Base-by-base conservation (phyloP, 2,113 vertebrate species). In the Opisthocomus hoazin region DNA sequence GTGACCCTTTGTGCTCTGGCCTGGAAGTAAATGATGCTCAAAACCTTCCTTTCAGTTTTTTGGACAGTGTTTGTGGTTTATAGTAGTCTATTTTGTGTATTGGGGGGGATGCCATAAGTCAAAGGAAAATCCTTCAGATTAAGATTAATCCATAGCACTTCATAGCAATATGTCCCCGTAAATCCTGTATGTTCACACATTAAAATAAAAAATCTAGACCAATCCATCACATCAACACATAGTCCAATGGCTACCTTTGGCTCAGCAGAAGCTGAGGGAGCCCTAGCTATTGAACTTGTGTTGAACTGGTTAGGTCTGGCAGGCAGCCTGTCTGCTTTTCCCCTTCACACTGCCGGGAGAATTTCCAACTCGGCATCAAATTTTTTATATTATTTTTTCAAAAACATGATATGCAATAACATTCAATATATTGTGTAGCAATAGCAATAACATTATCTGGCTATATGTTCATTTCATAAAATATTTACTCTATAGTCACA, bases 81-180 rank as follows among this genome's bases (percentile, higher is more conserved):
- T 61, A 48, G 11, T 36, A 5, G 10, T 58, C 45, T 73, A 14
- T 39, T 84, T 50, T 77, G 21, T 61, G 10, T 24, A 6, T 12
- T 61, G 15, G 6, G 11, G 2, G 9, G 6, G 8, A 9, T 2
- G 0, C 58, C 74, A 5, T 2, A 91, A 82, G 30, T 19, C 43
- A 80, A 68, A 91, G 21, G 10, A 68, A 56, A 71, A 54, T 50
- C 19, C 15, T 81, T 81, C 32, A 36, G 11, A 37, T 58, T 41
- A 43, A 85, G 45, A 60, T 54, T 45, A 50, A 19, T 77, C 8
- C 30, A 13, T 53, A 32, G 29, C 13, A 24, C 15, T 76, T 82
- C 3, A 17, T 60, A 83, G 36, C 15, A 73, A 9, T 39, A 23
- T 27, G n/a, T 66, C 14, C 5, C 7, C 34, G 16, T 70, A 68